Evolutionary conservation across 1,140 invertebrate genomes (phyloP), one percentile per base, ranked within the genome.

Genomic region (Psix sp.): DNA sequence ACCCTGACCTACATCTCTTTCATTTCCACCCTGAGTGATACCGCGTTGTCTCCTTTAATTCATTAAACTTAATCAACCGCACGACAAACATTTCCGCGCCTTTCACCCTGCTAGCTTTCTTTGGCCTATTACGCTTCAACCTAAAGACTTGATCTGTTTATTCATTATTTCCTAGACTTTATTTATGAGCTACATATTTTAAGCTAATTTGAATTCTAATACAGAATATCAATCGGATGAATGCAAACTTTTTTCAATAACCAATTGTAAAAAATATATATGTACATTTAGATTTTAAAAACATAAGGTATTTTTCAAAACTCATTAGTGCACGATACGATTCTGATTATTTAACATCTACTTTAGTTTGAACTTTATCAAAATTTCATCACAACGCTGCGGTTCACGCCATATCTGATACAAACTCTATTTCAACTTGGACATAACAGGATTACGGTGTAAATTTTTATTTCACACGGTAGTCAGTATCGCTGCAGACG

Each of bases 11-110:
- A 82, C 83, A 83, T 80, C 80, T 83, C 80, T 85, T 85, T 84
- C 82, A 84, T 85, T 84, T 80, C 77, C 68, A 72, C 71, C 76
- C 70, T 70, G 49, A 57, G 67, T 71, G 73, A 79, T 78, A 81
- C 70, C 66, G 76, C 59, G 48, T 76, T 72, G 80, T 85, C 83
- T 80, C 77, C 84, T 85, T 86, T 85, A 86, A 86, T 83, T 86
- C 84, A 84, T 86, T 86, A 86, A 76, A 84, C 65, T 78, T 80
- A 80, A 85, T 85, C 80, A 85, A 85, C 83, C 81, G 83, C 80
- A 79, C 80, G 76, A 76, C 75, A 77, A 71, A 68, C 79, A 62
- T 72, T 74, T 77, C 75, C 76, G 65, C 46, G 9, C 65, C 74
- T 60, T 52, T 68, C 26, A 63, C 71, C 49, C 43, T 15, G 39